Base-by-base conservation (phyloP, 2,113 vertebrate genomes). In the Dicrurus megarhynchus region DNA sequence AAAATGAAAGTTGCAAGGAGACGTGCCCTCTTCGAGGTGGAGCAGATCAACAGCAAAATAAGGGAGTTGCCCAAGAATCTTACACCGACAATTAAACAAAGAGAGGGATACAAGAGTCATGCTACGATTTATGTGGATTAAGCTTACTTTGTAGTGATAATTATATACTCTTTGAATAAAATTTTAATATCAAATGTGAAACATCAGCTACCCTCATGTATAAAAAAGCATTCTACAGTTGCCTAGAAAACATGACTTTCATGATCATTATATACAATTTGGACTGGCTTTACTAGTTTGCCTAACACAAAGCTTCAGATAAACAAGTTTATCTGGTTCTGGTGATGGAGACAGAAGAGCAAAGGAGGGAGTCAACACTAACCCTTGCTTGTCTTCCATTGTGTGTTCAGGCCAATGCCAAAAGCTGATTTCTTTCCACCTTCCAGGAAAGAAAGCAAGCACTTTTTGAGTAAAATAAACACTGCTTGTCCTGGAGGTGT, bases 301-400 rank as follows among this genome's bases (percentile, higher is more conserved):
- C 44, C 60, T 86, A 79, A 75, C 65, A 47, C 0, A 2, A 78
- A 80, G 79, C 75, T 79, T 93, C 75, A 94, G 89, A 96, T 93
- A 93, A 97, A 96, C 97, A 52, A 86, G 96, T 94, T 95, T 87
- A 84, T 95, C 96, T 95, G 88, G 93, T 97, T 97, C 73, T 95
- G 56, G 47, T 90, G 90, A 95, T 91, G 96, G 88, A 88, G 81
- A 87, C 71, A 70, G 87, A 87, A 52, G n/a, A 84, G 69, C 49
- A 37, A 49, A 61, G 30, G 50, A 89, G 32, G 47, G 81, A 94
- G 68, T 70, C 78, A 61, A 63, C 85, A 80, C 53, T 74, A 92
- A 89, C 61, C 64, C 49, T 89, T 56, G 59, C 69, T 73, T 74
- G 33, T 79, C 70, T 91, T 73, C 80, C 57, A 56, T 13, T 95